Conservation (phyloP, 2,888 invertebrate species). For the Theodoxus fluviatilis region DNA sequence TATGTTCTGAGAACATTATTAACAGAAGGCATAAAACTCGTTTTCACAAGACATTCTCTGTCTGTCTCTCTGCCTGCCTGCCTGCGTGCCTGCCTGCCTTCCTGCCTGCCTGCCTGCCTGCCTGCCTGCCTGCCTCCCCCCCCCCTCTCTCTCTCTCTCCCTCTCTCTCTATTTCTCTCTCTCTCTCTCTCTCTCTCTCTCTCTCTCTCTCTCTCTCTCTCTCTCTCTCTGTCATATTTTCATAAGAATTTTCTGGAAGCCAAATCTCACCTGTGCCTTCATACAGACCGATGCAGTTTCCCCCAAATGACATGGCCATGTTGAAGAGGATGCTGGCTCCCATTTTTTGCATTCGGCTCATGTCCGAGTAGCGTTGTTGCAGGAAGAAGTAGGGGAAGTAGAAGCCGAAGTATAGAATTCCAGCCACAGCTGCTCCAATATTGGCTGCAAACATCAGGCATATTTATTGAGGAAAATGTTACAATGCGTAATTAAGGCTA, state of each 20-base stretch:
- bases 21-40: no score
- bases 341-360: slow-evolving; percentile 71
- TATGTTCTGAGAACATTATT: no score
- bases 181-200: not conserved
- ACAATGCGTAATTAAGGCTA: no score
- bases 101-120: no score
- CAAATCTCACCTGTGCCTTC: slow-evolving; percentile 72
- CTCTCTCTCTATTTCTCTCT: no score
- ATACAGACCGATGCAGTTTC: slow-evolving; percentile 75
- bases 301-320: slow-evolving; percentile 81
- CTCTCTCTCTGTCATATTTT: not conserved
- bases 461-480: no score
- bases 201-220: not conserved
- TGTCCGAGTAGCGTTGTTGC: slow-evolving; percentile 67
- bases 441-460: slow-evolving; percentile 74
- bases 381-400: slow-evolving; percentile 78
- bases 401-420: slow-evolving; percentile 78
- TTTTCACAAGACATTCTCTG: no score
- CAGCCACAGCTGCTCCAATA: slow-evolving; percentile 78
- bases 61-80: no score
- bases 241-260: not conserved
- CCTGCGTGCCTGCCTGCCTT: no score
- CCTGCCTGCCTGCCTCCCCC: no score
- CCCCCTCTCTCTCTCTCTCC: no score
- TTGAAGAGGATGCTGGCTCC: slow-evolving; percentile 76